Evolutionary conservation across 2,113 vertebrate genomes (phyloP), one percentile per base, ranked within the genome.

Genomic region (Oreotrochilus melanogaster): DNA sequence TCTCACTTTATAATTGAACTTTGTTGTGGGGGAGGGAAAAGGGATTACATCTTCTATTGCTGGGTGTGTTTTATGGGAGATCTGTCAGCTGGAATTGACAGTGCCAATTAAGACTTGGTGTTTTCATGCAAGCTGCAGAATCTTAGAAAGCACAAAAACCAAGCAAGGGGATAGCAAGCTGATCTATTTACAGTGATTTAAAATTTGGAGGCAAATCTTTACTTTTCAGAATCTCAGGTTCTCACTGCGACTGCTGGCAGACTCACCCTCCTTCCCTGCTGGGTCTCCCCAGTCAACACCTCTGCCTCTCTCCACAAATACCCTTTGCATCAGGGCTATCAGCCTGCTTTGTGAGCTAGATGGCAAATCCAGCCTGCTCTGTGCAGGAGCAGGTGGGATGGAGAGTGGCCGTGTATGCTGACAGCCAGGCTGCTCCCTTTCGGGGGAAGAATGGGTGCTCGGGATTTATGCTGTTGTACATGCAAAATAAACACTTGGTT

Each of bases 51-150:
- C 83, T 88, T 94, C 96, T 97, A 83, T 93, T 93, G 79, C 65
- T 82, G 87, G 65, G 30, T 88, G 65, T 92, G 76, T 91, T 96
- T 89, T 88, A 90, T 73, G 78, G 47, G 82, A 79, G 73, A 94
- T 93, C 76, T 95, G 84, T 96, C 88, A 93, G 51, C 81, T 92
- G 88, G 78, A 95, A 80, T 69, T 86, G 92, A 92, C 88, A 89
- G 66, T 47, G 65, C 60, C 82, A 94, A 57, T 89, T 91, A 94
- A 61, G 50, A 47, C 21, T 93, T 43, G 2, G 0, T 73, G 65
- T 87, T 95, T 95, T 87, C 35, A 16, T 92, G 58, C 3, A 16
- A 87, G 33, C 39, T 93, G 58, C 35, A 92, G 74, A 88, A 78
- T 60, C 79, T 92, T 93, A 57, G 87, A 93, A 96, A 95, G 94